These are phyloP conservation scores for Babylonia areolata DNA, from an alignment of 1,140 invertebrate genomes.

Conservation along the genomic window DNA sequence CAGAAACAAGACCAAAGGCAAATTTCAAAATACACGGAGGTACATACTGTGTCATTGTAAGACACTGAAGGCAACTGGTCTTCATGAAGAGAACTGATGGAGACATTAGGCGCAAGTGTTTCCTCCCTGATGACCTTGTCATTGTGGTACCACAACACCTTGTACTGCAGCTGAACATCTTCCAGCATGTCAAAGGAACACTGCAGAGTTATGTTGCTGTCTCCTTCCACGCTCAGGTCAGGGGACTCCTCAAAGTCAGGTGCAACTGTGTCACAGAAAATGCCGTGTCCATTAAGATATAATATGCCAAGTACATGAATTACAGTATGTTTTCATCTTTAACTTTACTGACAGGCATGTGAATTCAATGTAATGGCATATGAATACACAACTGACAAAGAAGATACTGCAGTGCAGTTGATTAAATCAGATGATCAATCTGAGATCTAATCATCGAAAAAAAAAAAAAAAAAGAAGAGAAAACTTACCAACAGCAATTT, in stretches of 20 bases:
- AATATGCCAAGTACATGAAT: too few relatives aligned
- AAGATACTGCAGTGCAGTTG: too few relatives aligned
- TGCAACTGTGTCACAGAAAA: constrained; percentile 23
- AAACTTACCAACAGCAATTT: constrained; percentile 42
- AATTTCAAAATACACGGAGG: neutral
- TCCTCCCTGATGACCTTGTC: constrained; percentile 18
- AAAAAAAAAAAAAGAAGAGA: too few relatives aligned
- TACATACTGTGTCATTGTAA: constrained; percentile 37
- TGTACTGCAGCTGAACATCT: constrained; percentile 42
- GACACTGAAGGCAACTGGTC: constrained; percentile 8
- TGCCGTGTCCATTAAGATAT: too few relatives aligned
- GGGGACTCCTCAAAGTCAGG: constrained; percentile 48
- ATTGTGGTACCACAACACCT: constrained; percentile 52
- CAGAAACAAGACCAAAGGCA: neutral
- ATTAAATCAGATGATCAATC: too few relatives aligned
- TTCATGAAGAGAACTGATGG: constrained; percentile 29
- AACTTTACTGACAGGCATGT: too few relatives aligned
- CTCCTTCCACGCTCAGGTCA: neutral
- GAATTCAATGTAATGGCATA: too few relatives aligned
- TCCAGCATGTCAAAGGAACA: constrained; percentile 49
- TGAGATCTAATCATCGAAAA: too few relatives aligned
- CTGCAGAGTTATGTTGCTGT: constrained; percentile 38
- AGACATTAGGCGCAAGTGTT: neutral
- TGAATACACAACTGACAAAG: too few relatives aligned
- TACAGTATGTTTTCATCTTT: too few relatives aligned